Percentiles rank a stretch among this genome's conserved stretches.
Conservation (phyloP, 2,113 vertebrate genomes). For the Trichechus manatus region DNA sequence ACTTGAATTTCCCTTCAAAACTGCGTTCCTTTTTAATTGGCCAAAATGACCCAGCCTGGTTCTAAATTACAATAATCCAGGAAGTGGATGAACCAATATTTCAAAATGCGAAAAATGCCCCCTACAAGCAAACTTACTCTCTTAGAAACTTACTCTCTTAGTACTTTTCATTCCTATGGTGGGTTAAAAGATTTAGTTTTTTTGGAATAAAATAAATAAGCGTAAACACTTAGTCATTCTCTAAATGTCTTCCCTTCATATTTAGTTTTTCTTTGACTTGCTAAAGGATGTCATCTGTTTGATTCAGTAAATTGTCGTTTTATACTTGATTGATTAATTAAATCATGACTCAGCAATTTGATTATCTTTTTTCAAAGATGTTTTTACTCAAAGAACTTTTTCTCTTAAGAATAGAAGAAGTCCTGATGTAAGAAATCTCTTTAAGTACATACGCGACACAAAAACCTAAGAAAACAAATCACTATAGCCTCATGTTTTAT, state of each 20-base stretch:
- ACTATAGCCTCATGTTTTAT: background rate
- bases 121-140: background rate
- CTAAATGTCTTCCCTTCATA: constrained; percentile 17
- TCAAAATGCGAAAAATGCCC: background rate
- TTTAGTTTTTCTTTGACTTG: constrained; percentile 24
- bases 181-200: constrained; percentile 1
- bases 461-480: background rate
- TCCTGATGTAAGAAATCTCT: background rate
- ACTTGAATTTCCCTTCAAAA: constrained; percentile 28
- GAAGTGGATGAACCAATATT: background rate
- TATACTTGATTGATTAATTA: constrained; percentile 60
- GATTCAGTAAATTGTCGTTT: constrained; percentile 27
- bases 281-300: constrained; percentile 37
- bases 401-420: background rate
- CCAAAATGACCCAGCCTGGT: background rate
- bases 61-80: constrained; percentile 21
- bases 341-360: constrained; percentile 22
- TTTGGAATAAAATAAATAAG: background rate
- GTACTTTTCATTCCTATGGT: background rate
- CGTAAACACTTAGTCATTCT: background rate
- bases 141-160: background rate
- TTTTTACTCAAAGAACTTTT: background rate
- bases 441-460: background rate
- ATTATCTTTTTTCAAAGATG: background rate
- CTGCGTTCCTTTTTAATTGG: constrained; percentile 30